Evolutionary conservation across 2,888 invertebrate species (phyloP).

Genomic region (Meiosimyza platycephala): DNA sequence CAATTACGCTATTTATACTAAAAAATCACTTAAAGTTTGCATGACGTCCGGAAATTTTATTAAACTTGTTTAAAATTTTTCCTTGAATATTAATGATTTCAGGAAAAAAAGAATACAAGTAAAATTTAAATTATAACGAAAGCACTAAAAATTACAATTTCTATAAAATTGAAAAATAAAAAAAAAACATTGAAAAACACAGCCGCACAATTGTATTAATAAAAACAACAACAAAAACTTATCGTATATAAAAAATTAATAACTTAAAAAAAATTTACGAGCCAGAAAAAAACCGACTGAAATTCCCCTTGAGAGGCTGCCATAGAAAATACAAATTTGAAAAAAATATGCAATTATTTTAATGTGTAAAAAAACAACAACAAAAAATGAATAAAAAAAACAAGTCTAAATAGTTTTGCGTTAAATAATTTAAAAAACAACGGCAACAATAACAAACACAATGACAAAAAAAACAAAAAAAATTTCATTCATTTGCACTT

Average conservation of each 20-base stretch:
- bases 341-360: conserved; percentile 47
- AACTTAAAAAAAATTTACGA: conserved; percentile 25
- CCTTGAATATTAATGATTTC: conserved; percentile 34
- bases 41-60: conserved; percentile 32
- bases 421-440: conserved; percentile 32
- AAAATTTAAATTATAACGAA: conserved; percentile 8
- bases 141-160: conserved; percentile 30
- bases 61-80: conserved; percentile 23
- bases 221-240: conserved; percentile 10
- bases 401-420: conserved; percentile 35
- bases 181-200: conserved; percentile 8
- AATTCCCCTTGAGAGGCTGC: conserved; percentile 47
- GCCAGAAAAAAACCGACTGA: conserved; percentile 29
- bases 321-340: conserved; percentile 44
- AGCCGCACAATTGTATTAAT: too few relatives aligned
- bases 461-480: conserved; percentile 1
- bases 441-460: conserved; percentile 2
- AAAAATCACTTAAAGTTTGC: too few relatives aligned
- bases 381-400: conserved; percentile 29
- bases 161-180: conserved; percentile 21
- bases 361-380: conserved; percentile 35
- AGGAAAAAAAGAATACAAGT: conserved; percentile 9
- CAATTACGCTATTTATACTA: too few relatives aligned
- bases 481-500: conserved; percentile 29
- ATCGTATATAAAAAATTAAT: conserved; percentile 15